Percentiles rank a stretch among this genome's conserved stretches.
Evolutionary conservation across 2,888 invertebrate genomes (phyloP).

Genomic region (Aphodius sticticus): DNA sequence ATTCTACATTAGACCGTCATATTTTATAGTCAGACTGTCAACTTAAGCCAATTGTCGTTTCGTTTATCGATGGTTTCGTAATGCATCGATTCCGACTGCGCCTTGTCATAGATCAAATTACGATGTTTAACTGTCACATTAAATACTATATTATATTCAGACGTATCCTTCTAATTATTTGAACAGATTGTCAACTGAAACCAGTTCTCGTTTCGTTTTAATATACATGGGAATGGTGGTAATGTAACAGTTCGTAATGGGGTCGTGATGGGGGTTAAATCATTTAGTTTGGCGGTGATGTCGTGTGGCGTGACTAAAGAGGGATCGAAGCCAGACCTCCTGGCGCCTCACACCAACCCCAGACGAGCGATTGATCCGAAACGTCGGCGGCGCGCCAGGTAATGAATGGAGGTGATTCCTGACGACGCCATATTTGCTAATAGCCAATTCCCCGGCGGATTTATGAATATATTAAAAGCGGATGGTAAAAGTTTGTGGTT

Average conservation of each 20-base stretch:
- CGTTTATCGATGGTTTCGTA: too few relatives aligned
- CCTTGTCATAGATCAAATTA: too few relatives aligned
- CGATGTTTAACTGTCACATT: too few relatives aligned
- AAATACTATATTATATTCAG: too few relatives aligned
- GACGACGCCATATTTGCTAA: conserved; percentile 41
- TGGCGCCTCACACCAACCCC: conserved; percentile 46
- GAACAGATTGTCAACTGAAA: too few relatives aligned
- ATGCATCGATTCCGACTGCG: too few relatives aligned
- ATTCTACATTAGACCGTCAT: neutral
- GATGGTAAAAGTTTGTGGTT: neutral
- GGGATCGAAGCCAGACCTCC: conserved; percentile 51
- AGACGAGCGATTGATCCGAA: conserved; percentile 46
- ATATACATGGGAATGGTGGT: neutral
- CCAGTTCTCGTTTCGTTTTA: too few relatives aligned
- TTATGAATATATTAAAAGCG: neutral
- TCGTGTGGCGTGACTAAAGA: conserved; percentile 46
- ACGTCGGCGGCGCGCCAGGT: conserved; percentile 45
- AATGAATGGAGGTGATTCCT: conserved; percentile 47
- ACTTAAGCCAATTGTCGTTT: neutral
- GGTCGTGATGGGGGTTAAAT: neutral
- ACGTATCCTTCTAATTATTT: too few relatives aligned
- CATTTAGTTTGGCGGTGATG: conserved; percentile 10
- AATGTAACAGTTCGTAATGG: neutral
- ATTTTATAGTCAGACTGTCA: neutral
- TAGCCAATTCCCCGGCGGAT: conserved; percentile 6